Base-by-base conservation (phyloP, 2,113 vertebrate species). In the Hippocampus guttulatus region DNA sequence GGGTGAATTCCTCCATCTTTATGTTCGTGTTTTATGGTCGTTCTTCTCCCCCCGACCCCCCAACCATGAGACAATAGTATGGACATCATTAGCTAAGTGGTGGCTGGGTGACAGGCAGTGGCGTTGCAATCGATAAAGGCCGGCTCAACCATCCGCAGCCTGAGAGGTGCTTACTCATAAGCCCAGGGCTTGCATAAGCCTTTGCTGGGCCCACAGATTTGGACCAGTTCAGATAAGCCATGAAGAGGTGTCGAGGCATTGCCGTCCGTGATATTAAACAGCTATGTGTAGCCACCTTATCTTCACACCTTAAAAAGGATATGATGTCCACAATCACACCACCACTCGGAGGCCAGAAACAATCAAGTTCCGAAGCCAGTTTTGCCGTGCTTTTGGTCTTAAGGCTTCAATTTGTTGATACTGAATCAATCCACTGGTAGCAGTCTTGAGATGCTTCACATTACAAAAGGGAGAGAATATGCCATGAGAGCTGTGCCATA, bases 21-120 rank as follows among this genome's bases (percentile, higher is more conserved):
- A 40, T 6, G n/a, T 55, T 63, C 64, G 67, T 40, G 68, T 75
- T 86, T 85, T 82, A 87, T 84, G 80, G 80, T 76, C 62, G 2
- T 75, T 82, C 81, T 85, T 51, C 20, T 30, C 3, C 23, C 15
- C 5, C 11, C 9, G 11, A 2, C 18, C 38, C 85, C 85, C 79
- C 63, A 73, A 75, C 82, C 45, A 52, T 78, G 79, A 76, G 63
- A 87, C 75, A 81, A 84, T 67, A 71, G 79, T 68, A 67, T 77
- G 82, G 82, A 83, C 86, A 82, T 90, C 84, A 91, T 90, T 90
- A 92, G 90, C 88, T 90, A 92, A 92, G 86, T 91, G 91, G 88
- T 84, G 86, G 84, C 77, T 80, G 85, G 85, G 82, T 85, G 85
- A 90, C 89, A 87, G 76, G 78, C 78, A 1, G 67, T 70, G 77